Base-by-base conservation (phyloP, 2,888 invertebrate species). In the Cryptocheilus praepositus region DNA sequence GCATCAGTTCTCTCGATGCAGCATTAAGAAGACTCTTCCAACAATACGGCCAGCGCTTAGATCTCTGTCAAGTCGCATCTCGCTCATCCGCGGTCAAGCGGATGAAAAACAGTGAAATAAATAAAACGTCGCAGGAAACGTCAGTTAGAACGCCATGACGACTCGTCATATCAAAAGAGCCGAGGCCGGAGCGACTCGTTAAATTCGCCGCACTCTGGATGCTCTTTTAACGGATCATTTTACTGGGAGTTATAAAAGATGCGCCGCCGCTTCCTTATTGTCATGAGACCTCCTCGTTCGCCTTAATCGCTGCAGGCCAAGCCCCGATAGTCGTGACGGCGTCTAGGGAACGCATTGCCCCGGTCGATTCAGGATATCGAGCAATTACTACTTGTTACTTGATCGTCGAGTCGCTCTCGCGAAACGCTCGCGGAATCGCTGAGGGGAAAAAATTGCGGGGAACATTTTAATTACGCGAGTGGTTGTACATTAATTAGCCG, bases 201-300 rank as follows among this genome's bases (percentile, higher is more conserved):
- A 78, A 82, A 72, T 74, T 71, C 63, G 61, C 65, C 45, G 65
- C 21, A 53, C 59, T 46, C 56, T 21, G 59, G 63, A 61, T 67
- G 76, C 80, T 75, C 77, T 70, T 68, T 81, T 77, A 79, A 73
- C 71, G 74, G 73, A 63, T 74, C 72, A 72, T 75, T 84, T 80
- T 79, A 80, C 76, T 64, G 64, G 70, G 65, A 73, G 74, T 82
- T 81, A 80, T 83, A 82, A 83, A 80, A 82, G 77, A 73, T 65
- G 63, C 62, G 28, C 64, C 59, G 62, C 60, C 66, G 72, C 77
- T 83, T 83, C 81, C 79, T 78, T 79, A 79, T 81, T 79, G 79
- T 80, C 67, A 60, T 59, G 58, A 19, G 51, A 67, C 70, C 66
- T 71, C 62, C 71, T 79, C 71, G 63, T 74, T 72, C 73, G 71